Base-by-base conservation (phyloP, 2,888 invertebrate genomes). In the Sceliomorpha sp. region DNA sequence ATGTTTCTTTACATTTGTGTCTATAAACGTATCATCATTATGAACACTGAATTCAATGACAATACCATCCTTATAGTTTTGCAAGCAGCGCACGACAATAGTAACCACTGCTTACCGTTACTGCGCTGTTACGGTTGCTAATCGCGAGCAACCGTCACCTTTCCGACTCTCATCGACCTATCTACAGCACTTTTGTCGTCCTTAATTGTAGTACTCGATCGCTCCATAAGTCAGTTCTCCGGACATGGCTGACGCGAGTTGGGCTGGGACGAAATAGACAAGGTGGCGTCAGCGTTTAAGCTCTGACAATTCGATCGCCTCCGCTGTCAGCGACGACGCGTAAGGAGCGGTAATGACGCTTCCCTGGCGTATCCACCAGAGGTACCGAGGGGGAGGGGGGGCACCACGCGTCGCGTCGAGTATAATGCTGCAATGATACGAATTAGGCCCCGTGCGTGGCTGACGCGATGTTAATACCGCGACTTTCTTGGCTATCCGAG, bases 401-500 rank as follows among this genome's bases (percentile, higher is more conserved):
- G n/a, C n/a, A n/a, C n/a, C n/a, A n/a, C n/a, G n/a, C n/a, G 56
- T 29, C 51, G 50, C 44, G 50, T 37, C 32, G 34, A 24, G 36
- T 29, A 50, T 51, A 50, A 44, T 44, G 66, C n/a, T n/a, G n/a
- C 64, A 51, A 47, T 45, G 58, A 66, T 53, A 58, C 66, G 45
- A 66, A 66, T 66, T 51, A 47, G 45, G 66, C 50, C n/a, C 29
- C 44, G 27, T 40, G 39, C 39, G 39, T 40, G 39, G 39, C 42
- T 26, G 10, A 17, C 3, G 48, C 27, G 34, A 26, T 20, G 53
- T 60, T 59, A 59, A 59, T 58, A 42, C 48, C 15, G 50, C 67
- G 67, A 67, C 67, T 67, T 67, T 60, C 67, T 55, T 67, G 67
- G 59, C 42, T 67, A 55, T 55, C 24, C 50, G 55, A 47, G 67